Evolutionary conservation across 2,888 invertebrate species (phyloP).

Genomic region (Operophtera brumata): DNA sequence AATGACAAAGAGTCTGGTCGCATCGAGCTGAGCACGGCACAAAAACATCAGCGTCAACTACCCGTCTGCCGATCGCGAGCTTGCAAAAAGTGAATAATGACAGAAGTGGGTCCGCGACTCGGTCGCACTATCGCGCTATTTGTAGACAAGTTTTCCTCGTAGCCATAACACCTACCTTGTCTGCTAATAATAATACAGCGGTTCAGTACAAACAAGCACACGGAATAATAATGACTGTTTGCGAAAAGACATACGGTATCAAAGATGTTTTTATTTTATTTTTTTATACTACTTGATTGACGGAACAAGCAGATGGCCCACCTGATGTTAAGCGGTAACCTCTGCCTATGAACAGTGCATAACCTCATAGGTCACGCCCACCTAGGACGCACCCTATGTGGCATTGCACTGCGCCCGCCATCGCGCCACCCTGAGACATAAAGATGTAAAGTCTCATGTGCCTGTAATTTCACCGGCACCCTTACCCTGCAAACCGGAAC

Average conservation of each 20-base stretch:
- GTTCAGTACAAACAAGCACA: constrained; percentile 44
- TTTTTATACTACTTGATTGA: too few species aligned
- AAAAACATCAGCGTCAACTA: constrained; percentile 60
- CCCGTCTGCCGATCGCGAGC: constrained; percentile 48
- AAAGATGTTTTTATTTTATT: too few species aligned
- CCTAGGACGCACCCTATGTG: too few species aligned
- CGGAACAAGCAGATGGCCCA: too few species aligned
- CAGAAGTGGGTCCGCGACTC: constrained; percentile 46
- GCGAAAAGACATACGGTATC: constrained; percentile 39
- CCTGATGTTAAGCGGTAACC: too few species aligned
- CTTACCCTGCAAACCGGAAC: too few species aligned
- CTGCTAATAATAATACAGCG: constrained; percentile 53
- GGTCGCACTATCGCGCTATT: constrained; percentile 67
- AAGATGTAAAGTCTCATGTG: too few species aligned
- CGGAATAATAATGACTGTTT: constrained; percentile 46
- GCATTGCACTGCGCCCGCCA: too few species aligned
- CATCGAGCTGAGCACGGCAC: constrained; percentile 50
- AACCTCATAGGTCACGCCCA: too few species aligned
- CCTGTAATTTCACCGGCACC: too few species aligned
- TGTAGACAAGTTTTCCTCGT: constrained; percentile 71
- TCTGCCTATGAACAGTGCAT: too few species aligned
- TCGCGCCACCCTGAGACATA: too few species aligned
- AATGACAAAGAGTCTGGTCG: constrained; percentile 61
- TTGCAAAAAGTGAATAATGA: constrained; percentile 68
- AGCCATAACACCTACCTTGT: constrained; percentile 57